Evolutionary conservation across 2,113 vertebrate genomes (phyloP), one percentile per base, ranked within the genome.

Genomic region (Python bivittatus): DNA sequence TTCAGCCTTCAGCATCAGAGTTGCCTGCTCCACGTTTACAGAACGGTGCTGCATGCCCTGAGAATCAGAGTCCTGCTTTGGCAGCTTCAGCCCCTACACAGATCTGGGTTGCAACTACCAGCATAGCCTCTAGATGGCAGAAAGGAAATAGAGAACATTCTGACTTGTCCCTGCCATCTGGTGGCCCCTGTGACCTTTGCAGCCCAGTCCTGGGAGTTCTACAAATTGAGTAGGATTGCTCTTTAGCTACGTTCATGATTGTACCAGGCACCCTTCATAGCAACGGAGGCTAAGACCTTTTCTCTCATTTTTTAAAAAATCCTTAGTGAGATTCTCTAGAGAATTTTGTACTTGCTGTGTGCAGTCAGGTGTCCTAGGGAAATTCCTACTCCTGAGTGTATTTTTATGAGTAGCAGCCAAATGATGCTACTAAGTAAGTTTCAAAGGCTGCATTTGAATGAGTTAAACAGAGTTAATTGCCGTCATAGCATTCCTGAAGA

Each of bases 371-470:
- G 68, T 58, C 86, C 56, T 53, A 27, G 29, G 15, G 86, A 58
- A 57, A 61, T 15, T 33, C 29, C 29, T 64, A 5, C 84, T 88
- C 22, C 8, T 0, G 0, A 79, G 68, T 10, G 33, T n/a, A 3
- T 83, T 83, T 89, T 89, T 61, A 88, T 90, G 88, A 91, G 29
- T 29, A 13, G 0, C 64, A 85, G 5, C 72, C 5, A 56, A 84
- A 1, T 1, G 1, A 48, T 90, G 64, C 60, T 88, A 15, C 64
- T 8, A 9, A 84, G 23, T 15, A 86, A 53, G 89, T 56, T 53
- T 53, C 89, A 27, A 8, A 92, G 54, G 87, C 25, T 85, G 90
- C 91, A 23, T 91, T 53, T 91, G 10, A 88, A 56, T 72, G 17
- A 0, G 72, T 6, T 83, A 52, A 93, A 48, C 89, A 79, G 88